Percentiles rank a stretch among this genome's conserved stretches.
Conservation (phyloP, 1,140 invertebrate species). For the Hyphantria cunea region DNA sequence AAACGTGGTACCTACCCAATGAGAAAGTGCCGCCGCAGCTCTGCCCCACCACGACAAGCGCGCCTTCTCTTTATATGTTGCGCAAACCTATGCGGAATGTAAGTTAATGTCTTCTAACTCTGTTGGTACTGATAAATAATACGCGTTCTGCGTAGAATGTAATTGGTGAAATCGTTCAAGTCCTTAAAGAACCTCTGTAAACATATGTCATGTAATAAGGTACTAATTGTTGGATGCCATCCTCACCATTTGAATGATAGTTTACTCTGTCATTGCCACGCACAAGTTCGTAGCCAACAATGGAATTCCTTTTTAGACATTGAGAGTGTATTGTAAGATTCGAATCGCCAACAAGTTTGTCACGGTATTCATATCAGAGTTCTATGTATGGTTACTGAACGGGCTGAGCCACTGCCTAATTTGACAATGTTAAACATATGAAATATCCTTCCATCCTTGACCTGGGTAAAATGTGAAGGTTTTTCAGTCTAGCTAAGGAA, state of each 20-base stretch:
- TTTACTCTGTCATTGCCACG: constrained; percentile 48
- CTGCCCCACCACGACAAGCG: constrained; percentile 35
- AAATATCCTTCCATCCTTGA: too few species aligned
- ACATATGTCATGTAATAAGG: too few species aligned
- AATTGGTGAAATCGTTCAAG: constrained; percentile 2
- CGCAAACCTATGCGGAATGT: constrained; percentile 69
- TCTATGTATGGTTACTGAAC: not conserved
- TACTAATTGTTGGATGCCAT: too few species aligned
- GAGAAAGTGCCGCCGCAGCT: constrained; percentile 61
- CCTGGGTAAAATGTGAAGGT: too few species aligned
- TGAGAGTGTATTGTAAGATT: constrained; percentile 31
- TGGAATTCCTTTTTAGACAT: constrained; percentile 37
- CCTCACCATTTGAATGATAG: too few species aligned
- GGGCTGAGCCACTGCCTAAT: too few species aligned
- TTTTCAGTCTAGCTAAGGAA: too few species aligned
- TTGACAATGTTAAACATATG: too few species aligned
- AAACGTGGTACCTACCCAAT: constrained; percentile 59
- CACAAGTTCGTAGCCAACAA: constrained; percentile 34
- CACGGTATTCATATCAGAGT: not conserved
- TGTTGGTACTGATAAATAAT: constrained; percentile 14
- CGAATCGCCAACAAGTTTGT: not conserved
- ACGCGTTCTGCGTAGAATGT: constrained; percentile 1
- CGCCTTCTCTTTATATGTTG: constrained; percentile 66
- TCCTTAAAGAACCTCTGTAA: constrained; percentile 29
- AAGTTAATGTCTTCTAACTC: constrained; percentile 40